Evolutionary conservation across 2,797 vertebrate species (phyloP), one percentile per base, ranked within the genome.

Genomic region (Cossypha caffra): DNA sequence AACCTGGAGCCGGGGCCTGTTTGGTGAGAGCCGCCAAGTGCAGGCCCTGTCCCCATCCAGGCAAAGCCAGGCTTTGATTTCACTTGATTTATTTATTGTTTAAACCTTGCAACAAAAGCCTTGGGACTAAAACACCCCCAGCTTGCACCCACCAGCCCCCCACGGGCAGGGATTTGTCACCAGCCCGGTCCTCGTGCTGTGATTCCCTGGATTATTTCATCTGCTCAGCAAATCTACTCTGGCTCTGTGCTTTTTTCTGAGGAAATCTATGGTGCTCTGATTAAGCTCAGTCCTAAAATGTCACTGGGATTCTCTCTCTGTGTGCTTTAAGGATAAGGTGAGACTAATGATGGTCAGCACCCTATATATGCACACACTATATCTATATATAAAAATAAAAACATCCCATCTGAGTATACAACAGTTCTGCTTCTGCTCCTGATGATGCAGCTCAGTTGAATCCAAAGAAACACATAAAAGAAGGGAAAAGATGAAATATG

Each of bases 1-100:
- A 99, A 99, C 98, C 97, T 86, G 97, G 94, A 95, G 90, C 59
- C 86, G 89, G 94, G 97, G 97, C 89, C 96, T 96, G 98, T 98
- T 98, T 97, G 96, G 90, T 97, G 92, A 97, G 96, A 91, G 96
- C 96, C 31, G 77, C 86, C 92, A 85, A 96, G 93, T 35, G 2
- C 37, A 16, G 43, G 16, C 40, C 75, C 58, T 35, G 5, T 14
- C 25, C 90, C 89, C 86, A 71, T 58, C 66, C 93, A 62, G 33
- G 24, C 61, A 16, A 86, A 62, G 83, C 79, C 84, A 62, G 64
- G 48, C 86, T 95, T 62, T 73, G 54, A 79, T 87, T 94, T 80
- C 48, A 37, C 71, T 83, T 5, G 5, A 42, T 75, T 92, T 77
- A 31, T 91, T 88, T 59, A 28, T 75, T 58, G 68, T 91, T 95